These are phyloP conservation scores for Leptinotarsa haldemani DNA, from an alignment of 2,888 invertebrate species.

Conservation along the genomic window DNA sequence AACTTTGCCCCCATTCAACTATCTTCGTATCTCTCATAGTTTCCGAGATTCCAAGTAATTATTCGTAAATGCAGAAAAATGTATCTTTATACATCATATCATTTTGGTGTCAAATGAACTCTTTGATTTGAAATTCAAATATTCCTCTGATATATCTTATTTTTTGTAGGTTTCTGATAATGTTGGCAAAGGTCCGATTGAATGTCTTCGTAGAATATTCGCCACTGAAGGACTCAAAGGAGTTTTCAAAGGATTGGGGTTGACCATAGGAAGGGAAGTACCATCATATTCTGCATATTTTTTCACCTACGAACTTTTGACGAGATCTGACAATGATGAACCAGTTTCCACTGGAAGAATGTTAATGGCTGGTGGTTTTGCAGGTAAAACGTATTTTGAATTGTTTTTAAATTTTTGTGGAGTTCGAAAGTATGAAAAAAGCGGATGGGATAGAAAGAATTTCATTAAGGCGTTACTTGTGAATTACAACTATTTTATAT, in stretches of 20 bases:
- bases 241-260: conserved; percentile 78
- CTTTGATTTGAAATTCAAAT: conserved; percentile 5
- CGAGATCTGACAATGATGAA: conserved; percentile 64
- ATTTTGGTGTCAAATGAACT: no score
- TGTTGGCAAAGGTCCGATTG: conserved; percentile 68
- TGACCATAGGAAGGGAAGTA: conserved; percentile 83
- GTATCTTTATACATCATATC: no score
- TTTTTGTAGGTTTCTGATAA: conserved; percentile 40
- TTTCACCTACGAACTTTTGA: conserved; percentile 82
- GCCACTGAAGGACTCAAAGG: conserved; percentile 76
- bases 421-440: no score
- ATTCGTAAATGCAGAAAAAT: no score
- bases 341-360: conserved; percentile 75
- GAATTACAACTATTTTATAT: no score
- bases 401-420: background rate
- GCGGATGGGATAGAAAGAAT: no score
- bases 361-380: conserved; percentile 85
- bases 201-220: conserved; percentile 75
- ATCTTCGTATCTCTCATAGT: no score
- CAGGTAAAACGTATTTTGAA: conserved; percentile 65
- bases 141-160: background rate
- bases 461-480: no score
- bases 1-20: no score
- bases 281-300: conserved; percentile 91
- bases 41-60: no score